Percentiles rank a stretch among this genome's conserved stretches.
Conservation (phyloP, 1,140 invertebrate genomes). For the Theocolax elegans region DNA sequence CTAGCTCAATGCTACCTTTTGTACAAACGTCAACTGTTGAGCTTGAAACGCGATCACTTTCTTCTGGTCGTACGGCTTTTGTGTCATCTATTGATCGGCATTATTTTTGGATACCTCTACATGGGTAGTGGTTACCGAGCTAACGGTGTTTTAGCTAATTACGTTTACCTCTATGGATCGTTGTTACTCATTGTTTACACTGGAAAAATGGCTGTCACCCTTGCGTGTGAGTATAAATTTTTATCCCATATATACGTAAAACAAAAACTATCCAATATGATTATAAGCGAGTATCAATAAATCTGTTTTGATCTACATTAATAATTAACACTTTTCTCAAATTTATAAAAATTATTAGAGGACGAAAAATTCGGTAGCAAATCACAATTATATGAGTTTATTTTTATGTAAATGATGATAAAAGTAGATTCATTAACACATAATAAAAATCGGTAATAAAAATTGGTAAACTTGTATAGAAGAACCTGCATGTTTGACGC, state of each 20-base stretch:
- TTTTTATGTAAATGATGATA: no score
- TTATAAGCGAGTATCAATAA: no score
- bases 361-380: no score
- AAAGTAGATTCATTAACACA: no score
- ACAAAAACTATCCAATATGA: not conserved
- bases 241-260: not conserved
- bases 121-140: slow-evolving; percentile 87
- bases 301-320: not conserved
- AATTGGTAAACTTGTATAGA: no score
- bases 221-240: slow-evolving; percentile 83
- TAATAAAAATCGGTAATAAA: no score
- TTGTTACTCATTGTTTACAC: slow-evolving; percentile 92
- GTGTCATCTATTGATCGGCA: slow-evolving; percentile 84
- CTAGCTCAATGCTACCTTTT: slow-evolving; percentile 63
- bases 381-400: no score
- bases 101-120: slow-evolving; percentile 91
- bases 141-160: slow-evolving; percentile 87
- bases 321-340: not conserved
- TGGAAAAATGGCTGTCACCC: slow-evolving; percentile 94
- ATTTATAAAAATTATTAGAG: not conserved
- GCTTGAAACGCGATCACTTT: slow-evolving; percentile 68
- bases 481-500: no score
- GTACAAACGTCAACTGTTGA: slow-evolving; percentile 62
- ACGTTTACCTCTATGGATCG: slow-evolving; percentile 91
- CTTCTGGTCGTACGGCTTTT: slow-evolving; percentile 79